A percentile compares a stretch with the other conserved stretches of the same genome.
phyloP scores from a whole-genome alignment of 37 sponge, comb jelly and placozoan genomes.

The Haliclona indistincta region DNA sequence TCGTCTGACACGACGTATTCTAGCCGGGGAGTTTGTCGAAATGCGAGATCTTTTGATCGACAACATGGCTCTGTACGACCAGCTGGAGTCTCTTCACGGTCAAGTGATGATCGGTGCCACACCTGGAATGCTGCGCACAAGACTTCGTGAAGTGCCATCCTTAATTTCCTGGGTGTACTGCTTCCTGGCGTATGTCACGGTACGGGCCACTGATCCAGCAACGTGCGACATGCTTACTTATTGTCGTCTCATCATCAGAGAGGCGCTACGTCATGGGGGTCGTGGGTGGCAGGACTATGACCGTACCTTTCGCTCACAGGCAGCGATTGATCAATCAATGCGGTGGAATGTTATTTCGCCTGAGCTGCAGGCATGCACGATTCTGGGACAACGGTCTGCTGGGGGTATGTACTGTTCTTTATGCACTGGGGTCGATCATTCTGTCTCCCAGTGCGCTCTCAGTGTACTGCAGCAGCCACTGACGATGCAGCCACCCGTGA shows the following conservation, averaged over 20 bases:
- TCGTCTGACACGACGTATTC: not conserved
- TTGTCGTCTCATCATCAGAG: conserved; percentile 11
- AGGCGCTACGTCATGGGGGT: conserved; percentile 14
- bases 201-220: not conserved
- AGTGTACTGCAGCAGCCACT: not conserved
- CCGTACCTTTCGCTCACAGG: not conserved
- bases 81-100: too few species aligned
- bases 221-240: conserved; percentile 7
- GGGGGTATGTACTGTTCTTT: not conserved
- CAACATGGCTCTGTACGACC: not conserved
- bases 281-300: conserved; percentile 9
- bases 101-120: not conserved
- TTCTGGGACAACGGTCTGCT: not conserved
- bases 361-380: not conserved
- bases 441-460: not conserved
- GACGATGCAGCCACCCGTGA: not conserved
- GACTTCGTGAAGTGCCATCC: conserved; percentile 2
- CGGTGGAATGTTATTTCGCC: not conserved
- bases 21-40: not conserved
- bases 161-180: conserved; percentile 1
- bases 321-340: not conserved
- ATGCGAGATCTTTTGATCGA: not conserved
- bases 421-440: not conserved
- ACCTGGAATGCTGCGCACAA: not conserved
- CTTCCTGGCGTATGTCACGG: conserved; percentile 9